A percentile compares a stretch with the other conserved stretches of the same genome.
phyloP scores from a whole-genome alignment of 1,140 invertebrate species.

The Elysia chlorotica region DNA sequence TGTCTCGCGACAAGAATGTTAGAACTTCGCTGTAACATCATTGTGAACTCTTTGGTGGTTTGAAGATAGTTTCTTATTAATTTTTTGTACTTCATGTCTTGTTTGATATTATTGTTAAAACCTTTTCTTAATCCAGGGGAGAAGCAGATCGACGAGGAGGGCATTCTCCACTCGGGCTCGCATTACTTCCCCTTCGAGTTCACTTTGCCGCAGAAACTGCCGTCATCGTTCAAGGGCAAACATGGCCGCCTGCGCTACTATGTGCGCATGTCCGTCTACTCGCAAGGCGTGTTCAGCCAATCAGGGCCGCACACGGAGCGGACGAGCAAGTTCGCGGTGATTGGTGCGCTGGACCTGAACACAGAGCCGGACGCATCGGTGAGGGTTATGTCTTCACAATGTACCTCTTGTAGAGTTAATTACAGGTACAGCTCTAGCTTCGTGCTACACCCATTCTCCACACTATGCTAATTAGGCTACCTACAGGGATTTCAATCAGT shows the following conservation, averaged over 20 bases:
- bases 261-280: conserved; percentile 52
- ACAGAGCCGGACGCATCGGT: conserved; percentile 53
- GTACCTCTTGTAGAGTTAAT: too few species aligned
- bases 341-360: conserved; percentile 50
- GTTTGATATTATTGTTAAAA: not conserved
- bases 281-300: conserved; percentile 42
- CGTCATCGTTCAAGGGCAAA: conserved; percentile 56
- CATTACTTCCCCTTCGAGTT: conserved; percentile 59
- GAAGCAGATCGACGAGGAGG: conserved; percentile 50
- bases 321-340: conserved; percentile 55
- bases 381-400: too few species aligned
- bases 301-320: conserved; percentile 51
- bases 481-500: too few species aligned
- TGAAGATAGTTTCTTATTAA: too few species aligned
- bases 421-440: too few species aligned
- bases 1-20: too few species aligned
- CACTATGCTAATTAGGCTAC: too few species aligned
- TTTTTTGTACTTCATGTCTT: too few species aligned
- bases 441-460: too few species aligned
- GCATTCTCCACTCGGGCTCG: conserved; percentile 49
- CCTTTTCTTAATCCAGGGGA: conserved; percentile 39
- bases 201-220: conserved; percentile 46
- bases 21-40: too few species aligned
- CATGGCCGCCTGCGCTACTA: conserved; percentile 56
- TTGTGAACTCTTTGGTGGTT: too few species aligned